Base-by-base conservation (phyloP, 1,140 invertebrate genomes). In the Brachionus asplanchnoidis region DNA sequence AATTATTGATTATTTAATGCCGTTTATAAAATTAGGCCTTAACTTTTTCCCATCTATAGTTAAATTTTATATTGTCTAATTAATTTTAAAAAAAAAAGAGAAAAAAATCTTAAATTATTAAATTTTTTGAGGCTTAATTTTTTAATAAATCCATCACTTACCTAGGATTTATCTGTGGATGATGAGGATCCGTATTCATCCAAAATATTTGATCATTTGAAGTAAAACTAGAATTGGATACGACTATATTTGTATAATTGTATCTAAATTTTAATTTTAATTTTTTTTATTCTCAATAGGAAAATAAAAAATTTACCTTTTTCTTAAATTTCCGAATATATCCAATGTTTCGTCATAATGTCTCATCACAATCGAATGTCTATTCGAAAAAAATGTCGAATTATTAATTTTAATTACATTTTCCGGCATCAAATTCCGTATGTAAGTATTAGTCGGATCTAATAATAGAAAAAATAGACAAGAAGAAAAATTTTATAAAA, bases 141-240 rank as follows among this genome's bases (percentile, higher is more conserved):
- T n/a, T n/a, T n/a, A n/a, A n/a, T n/a, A n/a, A 17, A 7, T 20
- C 20, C 8, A 60, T 60, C 8, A 36, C 4, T 20, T 80, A 65
- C 79, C 79, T 82, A 36, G 32, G 53, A 44, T 82, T 68, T 40
- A 82, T 82, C 14, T 46, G 20, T 23, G 79, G 56, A 12, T 44
- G 36, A 36, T 32, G 3, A 9, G 79, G 79, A 20, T 65, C 79
- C 5, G 79, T 82, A 26, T 82, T 82, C 11, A 82, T 65, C 79
- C 79, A 82, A 60, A 82, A 82, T 23, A 82, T 36, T 82, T 82
- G 79, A 40, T 82, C 79, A 26, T 82, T 82, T 44, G 53, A 82
- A 46, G 28, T 20, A 65, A 82, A 82, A 60, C 50, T 44, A 36
- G 53, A 82, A 82, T 82, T 82, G 8, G 79, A 82, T 5, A 82